Conservation (phyloP, 2,113 vertebrate genomes). For the Felis catus region DNA sequence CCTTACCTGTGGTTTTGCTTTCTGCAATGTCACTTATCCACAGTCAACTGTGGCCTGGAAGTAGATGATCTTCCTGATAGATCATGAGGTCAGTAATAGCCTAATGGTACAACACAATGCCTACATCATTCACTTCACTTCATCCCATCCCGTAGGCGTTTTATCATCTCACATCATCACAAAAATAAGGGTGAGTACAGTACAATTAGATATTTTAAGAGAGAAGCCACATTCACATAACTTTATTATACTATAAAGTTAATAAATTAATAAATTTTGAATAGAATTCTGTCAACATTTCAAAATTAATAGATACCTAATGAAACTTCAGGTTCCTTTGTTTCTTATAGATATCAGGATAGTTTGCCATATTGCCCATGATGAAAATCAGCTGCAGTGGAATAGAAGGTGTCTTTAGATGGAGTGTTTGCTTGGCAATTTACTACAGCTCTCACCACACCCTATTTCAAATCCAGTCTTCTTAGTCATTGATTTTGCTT, state of each 20-base stretch:
- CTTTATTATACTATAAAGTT: not conserved
- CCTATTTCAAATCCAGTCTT: not conserved
- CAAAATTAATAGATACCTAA: not conserved
- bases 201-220: not conserved
- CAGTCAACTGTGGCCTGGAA: not conserved
- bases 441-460: not conserved
- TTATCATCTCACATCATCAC: not conserved
- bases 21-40: not conserved
- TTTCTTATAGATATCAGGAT: not conserved
- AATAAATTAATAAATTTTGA: not conserved
- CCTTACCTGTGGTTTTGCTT: not conserved
- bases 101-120: not conserved
- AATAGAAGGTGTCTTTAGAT: not conserved
- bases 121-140: not conserved
- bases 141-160: not conserved
- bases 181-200: not conserved
- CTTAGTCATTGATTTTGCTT: conserved; percentile 12
- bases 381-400: not conserved
- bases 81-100: not conserved
- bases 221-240: not conserved
- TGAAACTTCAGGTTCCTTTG: not conserved
- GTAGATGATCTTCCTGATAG: not conserved
- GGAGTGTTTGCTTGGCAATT: not conserved
- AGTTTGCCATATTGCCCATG: not conserved
- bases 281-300: not conserved